phyloP scores from a whole-genome alignment of 2,888 invertebrate species.

The Diaphora mendica region DNA sequence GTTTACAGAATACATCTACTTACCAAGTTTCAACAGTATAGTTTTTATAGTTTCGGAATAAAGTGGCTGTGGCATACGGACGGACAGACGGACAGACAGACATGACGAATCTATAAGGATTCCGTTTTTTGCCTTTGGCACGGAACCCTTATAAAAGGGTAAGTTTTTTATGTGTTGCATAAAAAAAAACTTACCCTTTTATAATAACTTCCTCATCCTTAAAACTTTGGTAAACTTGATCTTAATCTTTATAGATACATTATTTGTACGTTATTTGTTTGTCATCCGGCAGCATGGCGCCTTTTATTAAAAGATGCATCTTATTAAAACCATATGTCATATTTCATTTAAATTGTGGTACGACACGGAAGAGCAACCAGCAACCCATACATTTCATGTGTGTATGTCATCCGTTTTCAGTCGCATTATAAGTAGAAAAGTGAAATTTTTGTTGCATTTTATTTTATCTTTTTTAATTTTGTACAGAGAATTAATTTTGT shows the following conservation, averaged over 20 bases:
- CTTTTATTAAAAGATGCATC: conserved; percentile 3
- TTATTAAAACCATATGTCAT: conserved; percentile 8
- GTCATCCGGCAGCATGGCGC: neutral
- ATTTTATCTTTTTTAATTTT: neutral
- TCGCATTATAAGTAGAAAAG: neutral
- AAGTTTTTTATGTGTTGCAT: neutral
- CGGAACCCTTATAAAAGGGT: too few relatives aligned
- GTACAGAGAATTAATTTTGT: neutral
- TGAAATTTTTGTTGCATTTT: neutral
- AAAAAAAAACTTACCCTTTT: conserved; percentile 14
- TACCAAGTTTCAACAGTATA: too few relatives aligned
- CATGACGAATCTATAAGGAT: too few relatives aligned
- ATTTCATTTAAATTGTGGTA: neutral
- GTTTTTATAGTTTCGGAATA: too few relatives aligned
- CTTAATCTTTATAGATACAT: conserved; percentile 5
- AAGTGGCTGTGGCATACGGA: too few relatives aligned
- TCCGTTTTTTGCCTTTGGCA: too few relatives aligned
- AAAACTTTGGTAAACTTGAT: neutral
- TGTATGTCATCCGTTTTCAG: neutral
- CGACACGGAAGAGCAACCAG: neutral
- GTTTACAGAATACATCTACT: too few relatives aligned
- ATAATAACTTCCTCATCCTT: conserved; percentile 6
- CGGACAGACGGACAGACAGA: too few relatives aligned
- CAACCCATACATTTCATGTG: neutral
- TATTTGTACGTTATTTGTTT: conserved; percentile 1